Evolutionary conservation across 2,113 vertebrate species (phyloP), one percentile per base, ranked within the genome.

Genomic region (Illadopsis cleaveri): DNA sequence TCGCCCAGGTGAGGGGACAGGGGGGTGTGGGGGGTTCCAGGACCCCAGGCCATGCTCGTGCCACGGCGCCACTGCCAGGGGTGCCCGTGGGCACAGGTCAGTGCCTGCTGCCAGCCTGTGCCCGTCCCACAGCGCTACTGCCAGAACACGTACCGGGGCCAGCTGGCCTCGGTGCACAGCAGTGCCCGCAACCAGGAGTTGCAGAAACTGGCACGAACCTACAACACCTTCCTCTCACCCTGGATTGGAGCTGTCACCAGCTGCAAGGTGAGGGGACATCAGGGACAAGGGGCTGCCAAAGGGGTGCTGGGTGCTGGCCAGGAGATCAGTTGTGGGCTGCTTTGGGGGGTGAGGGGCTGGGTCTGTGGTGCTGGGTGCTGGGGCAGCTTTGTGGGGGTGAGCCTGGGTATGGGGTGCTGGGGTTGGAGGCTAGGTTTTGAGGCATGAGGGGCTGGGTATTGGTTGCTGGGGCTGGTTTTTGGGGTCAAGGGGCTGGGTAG

Each of bases 181-280:
- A 1, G 27, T 1, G 5, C 78, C 16, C 44, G 22, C 73, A 84
- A 88, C 22, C 1, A n/a, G 48, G 15, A 72, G 38, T 89, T 90
- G 73, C 10, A 6, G 62, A 23, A 38, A 2, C 69, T 51, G 73
- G 86, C 58, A 6, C 10, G 1, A 1, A 79, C 30, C 61, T 17
- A 42, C 72, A 35, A 25, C 18, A 4, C 0, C 15, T 0, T 0
- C 6, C 0, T 0, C 3, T 2, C 23, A 2, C 25, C 53, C 65
- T 87, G 92, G 86, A 84, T 92, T 5, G 78, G 92, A 21, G 92
- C 82, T 3, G 25, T 90, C 78, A 90, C 82, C 78, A 7, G 19
- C 18, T 0, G 6, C 38, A 57, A 1, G 77, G 89, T 70, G 57
- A 68, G 38, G 60, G 23, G 11, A 17, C 42, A 5, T 6, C 0